Evolutionary conservation across 1,140 invertebrate species (phyloP), one percentile per base, ranked within the genome.

Genomic region (Cecropterus lyciades): DNA sequence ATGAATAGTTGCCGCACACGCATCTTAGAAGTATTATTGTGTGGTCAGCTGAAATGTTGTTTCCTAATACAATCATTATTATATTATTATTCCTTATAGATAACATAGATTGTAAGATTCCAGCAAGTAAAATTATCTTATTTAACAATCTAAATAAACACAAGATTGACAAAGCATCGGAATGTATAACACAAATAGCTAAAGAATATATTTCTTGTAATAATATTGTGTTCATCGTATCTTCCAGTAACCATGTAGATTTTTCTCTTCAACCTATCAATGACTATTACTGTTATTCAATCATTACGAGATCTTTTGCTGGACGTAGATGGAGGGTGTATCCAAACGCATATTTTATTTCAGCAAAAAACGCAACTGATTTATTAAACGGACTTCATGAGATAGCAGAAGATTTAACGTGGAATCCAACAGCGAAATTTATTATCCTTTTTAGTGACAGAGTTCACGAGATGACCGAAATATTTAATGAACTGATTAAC

Each of bases 341-440:
- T 53, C 72, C 70, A n/a, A 48, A 64, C 7, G 40, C 72, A n/a
- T 80, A 82, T 33, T 8, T 82, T 0, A 75, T 82, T 17, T 56
- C 62, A 33, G 51, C 62, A 0, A 48, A 70, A 64, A 16, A 75
- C 16, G 37, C 60, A 13, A 11, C 55, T 40, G 65, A 76, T 14
- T 49, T 82, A n/a, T 43, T 37, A 7, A 40, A 16, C 33, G 59
- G 62, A 20, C 24, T 83, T 20, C 13, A 42, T 6, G 10, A 67
- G n/a, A 16, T 80, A 13, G 56, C 62, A 33, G 72, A 53, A 45
- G 74, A 83, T 42, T 16, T 70, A 9, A 68, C 75, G 42, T 82
- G 77, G 77, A 79, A 77, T 42, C 76, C 80, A 3, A 63, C 37
- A 69, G 78, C 73, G 10, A 65, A 68, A 48, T 75, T 79, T 66